Base-by-base conservation (phyloP, 2,113 vertebrate genomes). In the Phylloscopus trochiloides region DNA sequence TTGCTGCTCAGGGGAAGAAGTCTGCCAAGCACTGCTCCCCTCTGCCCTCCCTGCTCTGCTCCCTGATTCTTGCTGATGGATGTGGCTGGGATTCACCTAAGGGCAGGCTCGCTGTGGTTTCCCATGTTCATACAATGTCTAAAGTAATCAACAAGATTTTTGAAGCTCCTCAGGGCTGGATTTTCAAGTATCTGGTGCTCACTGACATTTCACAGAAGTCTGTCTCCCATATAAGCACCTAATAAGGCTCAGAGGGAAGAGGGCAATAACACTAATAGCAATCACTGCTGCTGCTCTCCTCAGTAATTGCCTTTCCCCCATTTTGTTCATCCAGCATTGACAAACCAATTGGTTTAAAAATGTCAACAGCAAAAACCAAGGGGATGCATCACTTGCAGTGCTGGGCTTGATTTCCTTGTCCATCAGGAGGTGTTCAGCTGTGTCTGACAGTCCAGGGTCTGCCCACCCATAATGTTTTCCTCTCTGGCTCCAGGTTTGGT, bases 191-290 rank as follows among this genome's bases (percentile, higher is more conserved):
- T 9, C 67, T 92, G 57, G 70, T 94, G 85, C 70, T 87, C 58
- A 32, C 57, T 94, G 93, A 94, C 88, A 86, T 90, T 92, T 92
- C 57, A 55, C 93, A 45, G 76, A 51, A 38, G 43, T 31, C 40
- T 12, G 5, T 34, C 38, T 87, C 50, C 93, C 34, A 4, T 50
- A 14, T 36, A 63, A 86, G 48, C 47, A 78, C 58, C 79, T 94
- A 74, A 85, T 54, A 87, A 90, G 47, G 55, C 90, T 96, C 73
- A 54, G 77, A 93, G 47, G 77, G 55, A 91, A 85, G 82, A 88
- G 52, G 67, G 20, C 77, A 80, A 50, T 81, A 91, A 77, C 77
- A 66, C 65, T 87, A 36, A 74, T 38, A 59, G 86, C 48, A 88
- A 76, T 86, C 72, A 59, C 45, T 86, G 83, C 83, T 76, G 31